These are phyloP conservation scores for Malacoraja senta DNA, from an alignment of 2,797 vertebrate genomes.

Conservation along the genomic window DNA sequence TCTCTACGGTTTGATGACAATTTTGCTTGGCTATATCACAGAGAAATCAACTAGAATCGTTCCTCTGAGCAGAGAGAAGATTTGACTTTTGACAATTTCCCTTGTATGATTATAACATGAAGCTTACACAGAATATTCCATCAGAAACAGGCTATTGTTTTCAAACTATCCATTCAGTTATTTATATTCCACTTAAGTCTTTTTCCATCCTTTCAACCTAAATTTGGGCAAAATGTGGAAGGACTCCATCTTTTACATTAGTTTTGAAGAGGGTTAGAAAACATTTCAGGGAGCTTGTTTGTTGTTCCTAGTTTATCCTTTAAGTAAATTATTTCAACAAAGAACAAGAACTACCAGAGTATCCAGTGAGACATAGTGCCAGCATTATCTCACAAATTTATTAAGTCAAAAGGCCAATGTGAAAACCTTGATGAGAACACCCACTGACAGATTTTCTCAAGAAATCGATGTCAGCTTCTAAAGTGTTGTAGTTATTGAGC, in stretches of 20 bases:
- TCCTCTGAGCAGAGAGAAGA: not conserved
- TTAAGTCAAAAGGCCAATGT: not conserved
- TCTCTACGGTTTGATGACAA: not conserved
- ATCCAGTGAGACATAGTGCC: not conserved
- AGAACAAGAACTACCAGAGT: not conserved
- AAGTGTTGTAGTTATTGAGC: not conserved
- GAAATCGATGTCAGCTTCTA: not conserved
- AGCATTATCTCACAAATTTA: not conserved
- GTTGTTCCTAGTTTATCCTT: not conserved
- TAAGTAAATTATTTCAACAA: not conserved
- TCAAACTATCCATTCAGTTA: not conserved
- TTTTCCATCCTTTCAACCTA: not conserved
- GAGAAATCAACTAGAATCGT: not conserved
- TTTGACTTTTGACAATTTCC: not conserved
- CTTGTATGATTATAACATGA: not conserved
- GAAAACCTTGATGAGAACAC: not conserved
- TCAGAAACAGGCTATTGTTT: not conserved
- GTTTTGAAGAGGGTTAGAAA: not conserved
- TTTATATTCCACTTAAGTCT: not conserved
- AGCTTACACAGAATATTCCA: not conserved
- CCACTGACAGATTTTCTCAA: not conserved
- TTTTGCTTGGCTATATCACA: not conserved
- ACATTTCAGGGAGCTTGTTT: not conserved
- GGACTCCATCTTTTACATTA: too few relatives aligned
- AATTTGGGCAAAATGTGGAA: not conserved